Conservation (phyloP, 2,888 invertebrate species). For the Pristionchus japonicus region DNA sequence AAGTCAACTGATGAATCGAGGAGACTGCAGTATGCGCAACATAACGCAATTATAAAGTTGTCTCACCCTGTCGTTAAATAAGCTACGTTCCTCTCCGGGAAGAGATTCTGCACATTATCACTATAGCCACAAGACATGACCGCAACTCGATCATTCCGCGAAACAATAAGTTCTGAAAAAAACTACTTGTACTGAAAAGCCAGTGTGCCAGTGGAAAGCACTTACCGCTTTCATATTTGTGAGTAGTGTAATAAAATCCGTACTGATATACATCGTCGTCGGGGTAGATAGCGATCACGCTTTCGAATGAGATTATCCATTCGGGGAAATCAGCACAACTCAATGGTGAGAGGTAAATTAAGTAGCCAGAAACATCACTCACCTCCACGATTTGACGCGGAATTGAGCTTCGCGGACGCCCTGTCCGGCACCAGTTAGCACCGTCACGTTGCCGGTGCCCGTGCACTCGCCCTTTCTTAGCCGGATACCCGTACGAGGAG, state of each 20-base stretch:
- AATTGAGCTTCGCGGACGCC: neutral
- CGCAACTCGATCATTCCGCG: neutral
- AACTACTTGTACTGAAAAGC: too few relatives aligned
- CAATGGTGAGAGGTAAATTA: neutral
- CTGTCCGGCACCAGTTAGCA: neutral
- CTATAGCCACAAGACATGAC: neutral
- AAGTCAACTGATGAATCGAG: too few relatives aligned
- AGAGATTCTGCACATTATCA: neutral
- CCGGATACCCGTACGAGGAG: neutral
- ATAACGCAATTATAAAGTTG: too few relatives aligned
- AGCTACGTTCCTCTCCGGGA: neutral
- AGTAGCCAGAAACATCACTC: neutral
- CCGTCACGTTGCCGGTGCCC: neutral
- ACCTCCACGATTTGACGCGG: neutral
- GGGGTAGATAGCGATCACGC: neutral
- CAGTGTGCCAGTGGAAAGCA: too few relatives aligned
- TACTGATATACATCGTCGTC: neutral
- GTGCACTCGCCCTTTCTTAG: neutral
- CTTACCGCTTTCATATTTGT: too few relatives aligned
- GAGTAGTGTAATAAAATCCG: too few relatives aligned
- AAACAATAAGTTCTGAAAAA: neutral
- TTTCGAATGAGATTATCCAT: neutral
- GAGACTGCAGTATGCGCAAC: too few relatives aligned
- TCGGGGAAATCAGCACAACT: slow-evolving; percentile 4
- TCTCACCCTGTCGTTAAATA: too few relatives aligned